These are phyloP conservation scores for Drosophila hamatofila DNA, from an alignment of 2,888 invertebrate genomes.

Conservation along the genomic window DNA sequence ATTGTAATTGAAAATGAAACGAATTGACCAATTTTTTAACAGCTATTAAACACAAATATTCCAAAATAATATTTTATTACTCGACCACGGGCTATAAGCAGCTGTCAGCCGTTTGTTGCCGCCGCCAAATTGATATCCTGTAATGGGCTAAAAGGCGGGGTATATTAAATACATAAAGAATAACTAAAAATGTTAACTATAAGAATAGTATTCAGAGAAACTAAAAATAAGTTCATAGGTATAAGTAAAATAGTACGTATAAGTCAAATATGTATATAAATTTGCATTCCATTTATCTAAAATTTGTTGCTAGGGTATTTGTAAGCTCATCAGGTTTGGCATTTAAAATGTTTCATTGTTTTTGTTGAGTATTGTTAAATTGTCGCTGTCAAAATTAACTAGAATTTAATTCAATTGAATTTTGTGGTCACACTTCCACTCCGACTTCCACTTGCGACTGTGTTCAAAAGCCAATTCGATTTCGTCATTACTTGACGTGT, in stretches of 20 bases:
- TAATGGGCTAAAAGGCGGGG: neutral
- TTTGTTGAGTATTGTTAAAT: constrained; percentile 46
- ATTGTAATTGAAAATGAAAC: constrained; percentile 61
- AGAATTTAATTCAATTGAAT: constrained; percentile 73
- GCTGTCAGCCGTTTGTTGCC: constrained; percentile 64
- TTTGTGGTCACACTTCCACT: constrained; percentile 66
- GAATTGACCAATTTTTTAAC: constrained; percentile 50
- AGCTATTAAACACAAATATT: constrained; percentile 67
- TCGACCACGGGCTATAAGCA: constrained; percentile 38
- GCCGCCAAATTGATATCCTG: constrained; percentile 55
- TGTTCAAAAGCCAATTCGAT: constrained; percentile 53
- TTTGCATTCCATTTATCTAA: no score
- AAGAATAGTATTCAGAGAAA: neutral
- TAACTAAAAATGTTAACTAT: neutral
- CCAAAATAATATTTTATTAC: constrained; percentile 52
- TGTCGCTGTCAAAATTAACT: constrained; percentile 52
- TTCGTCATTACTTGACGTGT: constrained; percentile 62
- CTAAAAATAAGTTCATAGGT: no score
- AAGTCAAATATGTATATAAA: no score
- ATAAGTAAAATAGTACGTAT: no score
- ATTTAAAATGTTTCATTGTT: constrained; percentile 19
- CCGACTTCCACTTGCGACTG: constrained; percentile 15
- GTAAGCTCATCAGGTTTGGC: neutral
- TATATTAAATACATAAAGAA: neutral
- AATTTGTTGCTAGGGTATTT: constrained; percentile 15